Evolutionary conservation across 2,888 invertebrate genomes (phyloP).

Genomic region (Vesta saturnalis): DNA sequence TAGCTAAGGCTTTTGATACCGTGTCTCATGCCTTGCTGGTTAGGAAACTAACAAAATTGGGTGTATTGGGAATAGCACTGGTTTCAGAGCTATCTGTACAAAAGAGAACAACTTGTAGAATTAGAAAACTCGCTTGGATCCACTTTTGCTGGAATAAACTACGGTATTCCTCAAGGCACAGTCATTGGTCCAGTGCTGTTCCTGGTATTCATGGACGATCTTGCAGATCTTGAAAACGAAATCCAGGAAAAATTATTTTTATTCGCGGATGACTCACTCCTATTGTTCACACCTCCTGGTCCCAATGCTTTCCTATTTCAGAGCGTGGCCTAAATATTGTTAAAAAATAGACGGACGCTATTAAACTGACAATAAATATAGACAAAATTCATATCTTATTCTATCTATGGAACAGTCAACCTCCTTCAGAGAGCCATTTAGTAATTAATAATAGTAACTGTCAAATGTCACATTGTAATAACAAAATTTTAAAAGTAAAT

Average conservation of each 20-base stretch:
- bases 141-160: neutral
- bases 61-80: neutral
- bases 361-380: neutral
- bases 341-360: no score
- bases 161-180: no score
- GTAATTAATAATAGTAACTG: neutral
- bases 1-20: no score
- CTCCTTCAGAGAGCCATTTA: neutral
- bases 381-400: neutral
- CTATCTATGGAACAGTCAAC: neutral
- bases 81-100: no score
- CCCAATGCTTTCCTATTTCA: neutral
- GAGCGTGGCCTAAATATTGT: no score
- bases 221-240: no score
- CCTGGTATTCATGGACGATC: no score
- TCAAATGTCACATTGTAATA: no score
- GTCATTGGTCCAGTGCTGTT: no score
- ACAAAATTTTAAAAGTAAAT: no score
- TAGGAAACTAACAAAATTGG: neutral
- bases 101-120: neutral
- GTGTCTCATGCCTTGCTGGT: neutral
- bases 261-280: no score
- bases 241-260: neutral
- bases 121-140: neutral
- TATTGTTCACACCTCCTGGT: no score